phyloP scores from a whole-genome alignment of 2,888 invertebrate species.

The Lypha dubia region DNA sequence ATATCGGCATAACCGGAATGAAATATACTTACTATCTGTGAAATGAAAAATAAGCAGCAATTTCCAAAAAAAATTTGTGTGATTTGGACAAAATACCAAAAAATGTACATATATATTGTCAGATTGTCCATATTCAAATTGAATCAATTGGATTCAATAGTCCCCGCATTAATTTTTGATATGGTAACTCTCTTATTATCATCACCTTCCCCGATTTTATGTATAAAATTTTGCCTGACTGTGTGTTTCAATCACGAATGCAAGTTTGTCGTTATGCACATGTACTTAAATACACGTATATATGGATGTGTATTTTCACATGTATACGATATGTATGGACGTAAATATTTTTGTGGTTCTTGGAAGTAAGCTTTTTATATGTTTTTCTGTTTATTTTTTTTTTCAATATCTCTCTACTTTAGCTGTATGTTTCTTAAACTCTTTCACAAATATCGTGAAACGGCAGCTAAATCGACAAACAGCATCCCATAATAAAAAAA shows the following conservation, averaged over 20 bases:
- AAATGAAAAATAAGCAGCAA: too few relatives aligned
- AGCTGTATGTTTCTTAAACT: slow-evolving; percentile 21
- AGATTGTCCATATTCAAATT: too few relatives aligned
- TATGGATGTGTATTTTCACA: background rate
- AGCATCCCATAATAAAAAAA: slow-evolving; percentile 58
- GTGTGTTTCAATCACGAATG: slow-evolving; percentile 19
- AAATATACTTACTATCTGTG: too few relatives aligned
- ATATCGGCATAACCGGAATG: too few relatives aligned
- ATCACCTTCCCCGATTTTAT: slow-evolving; percentile 31
- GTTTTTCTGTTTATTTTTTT: background rate
- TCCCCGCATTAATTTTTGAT: too few relatives aligned
- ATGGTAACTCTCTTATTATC: slow-evolving; percentile 35
- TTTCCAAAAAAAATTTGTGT: too few relatives aligned
- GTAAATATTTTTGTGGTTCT: slow-evolving; percentile 59
- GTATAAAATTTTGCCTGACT: background rate
- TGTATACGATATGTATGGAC: background rate
- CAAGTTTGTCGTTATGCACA: slow-evolving; percentile 9
- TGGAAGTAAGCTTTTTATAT: slow-evolving; percentile 54
- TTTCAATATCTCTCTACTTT: slow-evolving; percentile 17
- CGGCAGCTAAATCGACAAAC: slow-evolving; percentile 22
- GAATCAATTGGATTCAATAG: too few relatives aligned
- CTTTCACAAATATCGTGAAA: slow-evolving; percentile 34
- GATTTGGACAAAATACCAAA: too few relatives aligned
- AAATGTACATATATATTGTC: too few relatives aligned
- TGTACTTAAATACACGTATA: slow-evolving; percentile 1